These are phyloP conservation scores for Philypnodon macrostomus DNA, from an alignment of 2,797 vertebrate genomes.

Conservation along the genomic window DNA sequence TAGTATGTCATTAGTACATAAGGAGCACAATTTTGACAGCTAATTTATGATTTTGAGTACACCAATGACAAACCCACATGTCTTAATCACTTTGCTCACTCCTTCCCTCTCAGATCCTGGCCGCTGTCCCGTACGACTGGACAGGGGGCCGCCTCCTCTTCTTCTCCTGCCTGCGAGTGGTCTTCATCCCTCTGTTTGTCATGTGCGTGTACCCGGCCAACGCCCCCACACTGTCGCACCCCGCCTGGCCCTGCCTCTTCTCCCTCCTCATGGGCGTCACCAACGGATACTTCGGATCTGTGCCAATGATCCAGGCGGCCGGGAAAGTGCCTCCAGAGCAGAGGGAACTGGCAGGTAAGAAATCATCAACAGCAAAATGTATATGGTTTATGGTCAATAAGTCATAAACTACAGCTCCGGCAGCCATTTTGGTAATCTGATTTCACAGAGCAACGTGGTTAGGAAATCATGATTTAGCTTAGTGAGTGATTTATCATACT, in stretches of 20 bases:
- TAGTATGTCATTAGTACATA: no score
- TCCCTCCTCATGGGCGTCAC: slow-evolving; percentile 96
- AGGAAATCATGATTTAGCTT: background rate
- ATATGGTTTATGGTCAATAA: background rate
- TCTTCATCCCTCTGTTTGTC: slow-evolving; percentile 97
- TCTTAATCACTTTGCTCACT: background rate
- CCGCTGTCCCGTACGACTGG: slow-evolving; percentile 92
- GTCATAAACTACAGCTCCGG: background rate
- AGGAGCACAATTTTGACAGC: no score
- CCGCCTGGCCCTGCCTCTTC: slow-evolving; percentile 95
- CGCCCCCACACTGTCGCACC: slow-evolving; percentile 86
- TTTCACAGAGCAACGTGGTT: background rate
- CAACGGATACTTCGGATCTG: slow-evolving; percentile 94
- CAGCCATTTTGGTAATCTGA: background rate
- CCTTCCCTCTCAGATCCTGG: slow-evolving; percentile 83
- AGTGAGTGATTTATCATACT: background rate
- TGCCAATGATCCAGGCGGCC: slow-evolving; percentile 96
- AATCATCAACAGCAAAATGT: background rate
- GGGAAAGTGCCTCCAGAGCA: slow-evolving; percentile 91
- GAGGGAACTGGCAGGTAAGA: slow-evolving; percentile 91
- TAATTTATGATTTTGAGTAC: no score
- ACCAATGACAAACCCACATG: no score
- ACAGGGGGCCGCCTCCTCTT: slow-evolving; percentile 87
- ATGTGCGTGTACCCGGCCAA: slow-evolving; percentile 90
- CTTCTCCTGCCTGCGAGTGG: slow-evolving; percentile 87